Percentiles rank a stretch among this genome's conserved stretches.
phyloP scores from a whole-genome alignment of 2,888 invertebrate genomes.

The Tethea ocularis region DNA sequence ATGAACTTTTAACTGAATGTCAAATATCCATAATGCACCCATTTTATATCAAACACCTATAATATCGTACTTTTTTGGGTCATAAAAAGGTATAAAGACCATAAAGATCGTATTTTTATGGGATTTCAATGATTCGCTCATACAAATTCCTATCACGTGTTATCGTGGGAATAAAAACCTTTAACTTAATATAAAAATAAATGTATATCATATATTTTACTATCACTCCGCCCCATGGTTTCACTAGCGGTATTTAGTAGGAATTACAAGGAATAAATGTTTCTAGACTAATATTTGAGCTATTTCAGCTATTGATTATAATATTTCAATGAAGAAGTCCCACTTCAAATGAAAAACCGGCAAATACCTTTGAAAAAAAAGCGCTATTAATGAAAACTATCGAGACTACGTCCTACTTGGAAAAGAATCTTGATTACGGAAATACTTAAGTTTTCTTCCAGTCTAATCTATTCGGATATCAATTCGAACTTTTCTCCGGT shows the following conservation, averaged over 20 bases:
- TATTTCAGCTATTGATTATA: too few relatives aligned
- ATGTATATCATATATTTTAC: too few relatives aligned
- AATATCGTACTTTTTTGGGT: slow-evolving; percentile 24
- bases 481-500: not conserved
- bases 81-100: slow-evolving; percentile 29
- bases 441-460: not conserved
- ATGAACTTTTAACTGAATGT: slow-evolving; percentile 20
- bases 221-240: not conserved
- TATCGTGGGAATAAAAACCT: slow-evolving; percentile 34
- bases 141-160: slow-evolving; percentile 18
- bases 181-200: not conserved
- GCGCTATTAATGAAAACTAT: not conserved
- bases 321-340: too few relatives aligned
- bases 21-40: slow-evolving; percentile 19
- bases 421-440: slow-evolving; percentile 7
- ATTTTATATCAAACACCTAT: slow-evolving; percentile 28
- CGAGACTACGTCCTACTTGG: not conserved
- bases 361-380: not conserved
- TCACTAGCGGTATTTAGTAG: too few relatives aligned
- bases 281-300: too few relatives aligned
- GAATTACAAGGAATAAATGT: too few relatives aligned
- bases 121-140: slow-evolving; percentile 37
- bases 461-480: not conserved
- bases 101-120: slow-evolving; percentile 37
- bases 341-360: not conserved